These are phyloP conservation scores for Tetraodon nigroviridis DNA, from an alignment of 2,113 vertebrate species.

Conservation along the genomic window DNA sequence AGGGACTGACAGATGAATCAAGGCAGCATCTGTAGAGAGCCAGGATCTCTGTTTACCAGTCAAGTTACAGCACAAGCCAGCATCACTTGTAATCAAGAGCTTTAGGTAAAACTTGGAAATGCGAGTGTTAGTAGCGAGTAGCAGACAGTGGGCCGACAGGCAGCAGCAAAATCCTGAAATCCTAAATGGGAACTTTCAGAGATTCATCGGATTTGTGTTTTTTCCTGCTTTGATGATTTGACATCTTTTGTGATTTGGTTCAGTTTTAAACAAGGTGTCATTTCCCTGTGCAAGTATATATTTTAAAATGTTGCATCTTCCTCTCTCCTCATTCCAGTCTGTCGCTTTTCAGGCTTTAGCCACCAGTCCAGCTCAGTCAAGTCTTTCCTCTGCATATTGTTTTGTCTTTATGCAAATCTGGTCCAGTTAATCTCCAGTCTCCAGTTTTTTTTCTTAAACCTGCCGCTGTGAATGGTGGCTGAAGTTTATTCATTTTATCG, in stretches of 20 bases:
- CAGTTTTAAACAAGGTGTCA: not conserved
- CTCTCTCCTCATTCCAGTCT: too few species aligned
- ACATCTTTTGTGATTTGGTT: too few species aligned
- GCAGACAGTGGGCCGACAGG: too few species aligned
- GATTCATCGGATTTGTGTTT: constrained; percentile 8
- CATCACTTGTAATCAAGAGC: too few species aligned
- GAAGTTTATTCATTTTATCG: not conserved
- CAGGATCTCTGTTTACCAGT: too few species aligned
- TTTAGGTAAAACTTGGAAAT: too few species aligned
- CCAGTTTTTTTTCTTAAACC: constrained; percentile 7
- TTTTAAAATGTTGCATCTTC: constrained; percentile 1
- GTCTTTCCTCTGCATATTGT: not conserved
- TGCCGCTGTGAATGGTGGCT: not conserved
- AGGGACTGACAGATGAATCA: not conserved
- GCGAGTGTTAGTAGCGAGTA: too few species aligned
- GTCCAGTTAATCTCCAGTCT: not conserved
- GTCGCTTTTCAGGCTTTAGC: too few species aligned
- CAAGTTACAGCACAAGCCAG: too few species aligned
- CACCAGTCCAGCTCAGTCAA: not conserved
- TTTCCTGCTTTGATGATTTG: too few species aligned
- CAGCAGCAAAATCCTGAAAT: not conserved
- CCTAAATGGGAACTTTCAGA: not conserved
- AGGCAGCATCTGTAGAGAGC: not conserved
- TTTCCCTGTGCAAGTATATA: not conserved
- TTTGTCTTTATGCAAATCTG: not conserved